phyloP scores from a whole-genome alignment of 2,797 vertebrate genomes.

The Microchirus variegatus region DNA sequence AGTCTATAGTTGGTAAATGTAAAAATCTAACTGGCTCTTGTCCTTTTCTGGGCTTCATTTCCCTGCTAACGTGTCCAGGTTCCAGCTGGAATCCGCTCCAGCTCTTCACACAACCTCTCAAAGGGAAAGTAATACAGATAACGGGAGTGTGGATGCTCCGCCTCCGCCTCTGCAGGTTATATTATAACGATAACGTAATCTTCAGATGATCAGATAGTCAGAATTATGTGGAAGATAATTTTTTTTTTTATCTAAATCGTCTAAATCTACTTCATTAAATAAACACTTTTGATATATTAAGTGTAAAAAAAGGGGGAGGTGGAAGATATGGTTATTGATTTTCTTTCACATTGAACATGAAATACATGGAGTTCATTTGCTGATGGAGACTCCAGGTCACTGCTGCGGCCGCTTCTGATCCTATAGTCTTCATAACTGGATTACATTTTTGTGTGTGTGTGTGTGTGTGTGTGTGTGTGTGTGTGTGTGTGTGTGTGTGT shows the following conservation, averaged over 20 bases:
- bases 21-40: too few relatives aligned
- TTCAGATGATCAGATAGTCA: too few relatives aligned
- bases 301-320: background rate
- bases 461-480: too few relatives aligned
- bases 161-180: background rate
- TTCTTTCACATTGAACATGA: slow-evolving; percentile 12
- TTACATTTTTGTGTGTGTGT: too few relatives aligned
- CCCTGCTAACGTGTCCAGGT: too few relatives aligned
- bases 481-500: too few relatives aligned
- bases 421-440: too few relatives aligned
- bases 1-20: too few relatives aligned
- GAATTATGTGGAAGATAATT: background rate
- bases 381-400: background rate
- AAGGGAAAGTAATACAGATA: background rate
- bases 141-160: too few relatives aligned
- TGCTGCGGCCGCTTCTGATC: too few relatives aligned
- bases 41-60: too few relatives aligned
- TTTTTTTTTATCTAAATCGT: background rate
- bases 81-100: background rate
- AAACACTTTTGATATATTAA: background rate
- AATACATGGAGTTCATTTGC: slow-evolving; percentile 2
- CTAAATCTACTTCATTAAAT: background rate
- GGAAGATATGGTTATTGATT: slow-evolving; percentile 17
- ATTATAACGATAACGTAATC: background rate
- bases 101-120: background rate